Percentiles rank a stretch among this genome's conserved stretches.
These are phyloP conservation scores for Oscheius myriophilus DNA, from an alignment of 2,888 invertebrate species.

Conservation along the genomic window DNA sequence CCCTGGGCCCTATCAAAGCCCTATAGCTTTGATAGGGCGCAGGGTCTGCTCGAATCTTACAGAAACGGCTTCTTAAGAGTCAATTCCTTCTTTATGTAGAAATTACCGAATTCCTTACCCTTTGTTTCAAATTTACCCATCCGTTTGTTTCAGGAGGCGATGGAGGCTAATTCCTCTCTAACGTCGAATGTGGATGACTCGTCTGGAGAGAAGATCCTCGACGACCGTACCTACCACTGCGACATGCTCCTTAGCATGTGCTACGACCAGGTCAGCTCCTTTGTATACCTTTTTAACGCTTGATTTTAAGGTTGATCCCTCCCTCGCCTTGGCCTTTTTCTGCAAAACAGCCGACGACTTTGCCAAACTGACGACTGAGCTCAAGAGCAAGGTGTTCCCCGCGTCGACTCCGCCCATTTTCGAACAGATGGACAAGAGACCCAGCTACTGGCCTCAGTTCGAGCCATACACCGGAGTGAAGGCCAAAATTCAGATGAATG, in stretches of 20 bases:
- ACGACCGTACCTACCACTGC: slow-evolving; percentile 69
- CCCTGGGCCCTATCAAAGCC: no score
- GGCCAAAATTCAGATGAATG: slow-evolving; percentile 57
- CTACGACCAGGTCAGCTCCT: slow-evolving; percentile 47
- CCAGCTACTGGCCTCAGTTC: slow-evolving; percentile 64
- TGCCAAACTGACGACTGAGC: slow-evolving; percentile 30
- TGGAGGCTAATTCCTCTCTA: slow-evolving; percentile 11
- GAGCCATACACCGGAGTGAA: slow-evolving; percentile 66
- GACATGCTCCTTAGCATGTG: slow-evolving; percentile 66
- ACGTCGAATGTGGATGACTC: neutral
- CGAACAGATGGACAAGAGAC: slow-evolving; percentile 66
- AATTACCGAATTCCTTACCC: no score
- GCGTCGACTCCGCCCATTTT: slow-evolving; percentile 65
- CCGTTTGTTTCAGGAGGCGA: slow-evolving; percentile 3
- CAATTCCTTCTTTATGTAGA: no score
- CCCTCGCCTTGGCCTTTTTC: slow-evolving; percentile 66
- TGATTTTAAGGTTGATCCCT: slow-evolving; percentile 64
- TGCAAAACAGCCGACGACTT: slow-evolving; percentile 59
- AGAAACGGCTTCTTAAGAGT: no score
- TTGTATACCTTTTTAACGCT: neutral
- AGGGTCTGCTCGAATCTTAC: no score
- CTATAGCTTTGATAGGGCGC: no score
- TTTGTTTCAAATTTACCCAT: no score
- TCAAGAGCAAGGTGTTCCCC: slow-evolving; percentile 49
- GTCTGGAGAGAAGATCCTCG: slow-evolving; percentile 36